Percentiles rank a stretch among this genome's conserved stretches.
Conservation (phyloP, 1,140 invertebrate genomes). For the Lethrus apterus region DNA sequence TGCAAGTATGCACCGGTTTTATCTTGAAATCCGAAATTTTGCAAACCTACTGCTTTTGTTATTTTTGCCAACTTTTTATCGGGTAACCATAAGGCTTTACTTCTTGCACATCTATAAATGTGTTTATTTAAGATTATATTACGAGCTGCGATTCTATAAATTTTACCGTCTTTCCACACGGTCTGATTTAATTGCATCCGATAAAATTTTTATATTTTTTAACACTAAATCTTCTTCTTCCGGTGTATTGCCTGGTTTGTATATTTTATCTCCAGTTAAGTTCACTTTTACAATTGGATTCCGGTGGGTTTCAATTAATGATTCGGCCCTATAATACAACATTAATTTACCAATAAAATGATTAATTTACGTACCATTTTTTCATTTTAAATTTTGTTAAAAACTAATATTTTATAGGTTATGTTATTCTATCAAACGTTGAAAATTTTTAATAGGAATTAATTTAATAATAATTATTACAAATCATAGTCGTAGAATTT, state of each 20-base stretch:
- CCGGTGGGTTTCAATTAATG: conserved; percentile 22
- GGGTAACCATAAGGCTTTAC: conserved; percentile 23
- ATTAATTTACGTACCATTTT: no score
- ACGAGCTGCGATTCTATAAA: not conserved
- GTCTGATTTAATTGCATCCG: conserved; percentile 20
- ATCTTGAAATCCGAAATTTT: conserved; percentile 30
- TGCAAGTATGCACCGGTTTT: conserved; percentile 28
- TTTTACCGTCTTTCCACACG: conserved; percentile 28
- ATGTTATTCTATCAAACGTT: no score
- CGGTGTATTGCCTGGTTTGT: conserved; percentile 21
- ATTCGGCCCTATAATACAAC: conserved; percentile 8
- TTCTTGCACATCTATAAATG: conserved; percentile 23
- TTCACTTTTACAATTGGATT: conserved; percentile 29
- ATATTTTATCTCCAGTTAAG: conserved; percentile 22
- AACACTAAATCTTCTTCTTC: conserved; percentile 6
- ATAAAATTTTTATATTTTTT: conserved; percentile 12
- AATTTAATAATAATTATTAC: no score
- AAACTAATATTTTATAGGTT: no score
- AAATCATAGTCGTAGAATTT: no score
- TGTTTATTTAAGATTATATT: conserved; percentile 7
- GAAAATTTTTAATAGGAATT: no score
- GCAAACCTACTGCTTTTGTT: conserved; percentile 23
- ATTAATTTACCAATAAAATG: no score
- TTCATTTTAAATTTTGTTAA: no score
- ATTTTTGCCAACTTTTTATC: conserved; percentile 22